Conservation (phyloP, 2,888 invertebrate species). For the Helobdella robusta region DNA sequence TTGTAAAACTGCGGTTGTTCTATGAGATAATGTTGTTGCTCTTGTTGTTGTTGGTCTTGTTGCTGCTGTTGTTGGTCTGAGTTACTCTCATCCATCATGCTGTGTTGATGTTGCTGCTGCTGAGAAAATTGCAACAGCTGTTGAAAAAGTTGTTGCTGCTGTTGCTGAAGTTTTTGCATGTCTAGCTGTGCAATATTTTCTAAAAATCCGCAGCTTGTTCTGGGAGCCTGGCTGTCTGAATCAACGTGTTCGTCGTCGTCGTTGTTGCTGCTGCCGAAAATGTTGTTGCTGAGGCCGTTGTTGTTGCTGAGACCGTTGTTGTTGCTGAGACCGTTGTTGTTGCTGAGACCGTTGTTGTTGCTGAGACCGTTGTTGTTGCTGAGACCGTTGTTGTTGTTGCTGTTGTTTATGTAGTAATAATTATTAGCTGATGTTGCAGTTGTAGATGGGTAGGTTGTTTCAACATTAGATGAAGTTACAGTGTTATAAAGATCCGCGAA, state of each 20-base stretch:
- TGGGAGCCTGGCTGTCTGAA: too few relatives aligned
- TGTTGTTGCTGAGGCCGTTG: not conserved
- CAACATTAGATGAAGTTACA: not conserved
- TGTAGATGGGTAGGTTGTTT: not conserved
- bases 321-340: conserved; percentile 1
- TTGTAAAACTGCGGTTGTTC: not conserved
- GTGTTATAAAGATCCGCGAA: too few relatives aligned
- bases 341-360: not conserved
- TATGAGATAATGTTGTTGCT: not conserved
- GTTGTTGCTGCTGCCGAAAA: conserved; percentile 1
- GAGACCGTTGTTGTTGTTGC: conserved; percentile 18
- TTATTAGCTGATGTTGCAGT: conserved; percentile 8
- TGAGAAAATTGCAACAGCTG: conserved; percentile 1
- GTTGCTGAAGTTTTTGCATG: not conserved
- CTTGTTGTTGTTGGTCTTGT: not conserved
- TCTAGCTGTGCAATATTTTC: too few relatives aligned
- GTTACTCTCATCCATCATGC: not conserved
- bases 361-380: not conserved
- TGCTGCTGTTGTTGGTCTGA: conserved; percentile 10
- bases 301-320: not conserved
- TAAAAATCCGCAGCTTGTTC: too few relatives aligned
- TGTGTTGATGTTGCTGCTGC: conserved; percentile 8
- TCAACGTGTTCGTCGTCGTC: too few relatives aligned
- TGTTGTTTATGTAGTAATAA: not conserved
- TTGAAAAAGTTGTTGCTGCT: not conserved